A percentile compares a stretch with the other conserved stretches of the same genome.
These are phyloP conservation scores for Xestia c-nigrum DNA, from an alignment of 2,888 invertebrate genomes.

Conservation along the genomic window DNA sequence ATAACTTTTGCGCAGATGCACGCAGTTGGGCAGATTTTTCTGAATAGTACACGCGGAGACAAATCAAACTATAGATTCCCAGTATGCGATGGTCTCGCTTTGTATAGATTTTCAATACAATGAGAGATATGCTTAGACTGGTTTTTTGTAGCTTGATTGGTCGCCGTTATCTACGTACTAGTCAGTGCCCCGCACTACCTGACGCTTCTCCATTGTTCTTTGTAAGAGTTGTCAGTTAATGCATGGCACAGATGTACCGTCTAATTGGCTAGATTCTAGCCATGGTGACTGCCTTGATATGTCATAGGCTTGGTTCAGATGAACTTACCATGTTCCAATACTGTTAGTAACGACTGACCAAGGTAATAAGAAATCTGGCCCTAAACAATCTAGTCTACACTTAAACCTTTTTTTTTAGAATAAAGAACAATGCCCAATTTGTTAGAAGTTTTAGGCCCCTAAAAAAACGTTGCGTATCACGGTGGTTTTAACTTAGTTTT, in stretches of 20 bases:
- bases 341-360: neutral
- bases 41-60: neutral
- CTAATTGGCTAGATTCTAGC: slow-evolving; percentile 4
- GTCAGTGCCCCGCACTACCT: neutral
- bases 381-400: neutral
- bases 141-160: neutral
- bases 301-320: slow-evolving; percentile 18
- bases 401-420: no score
- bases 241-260: neutral
- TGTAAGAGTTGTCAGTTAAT: neutral
- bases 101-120: neutral
- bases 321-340: neutral
- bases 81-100: neutral
- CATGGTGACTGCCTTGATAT: slow-evolving; percentile 20
- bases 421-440: no score
- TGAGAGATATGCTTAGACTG: neutral
- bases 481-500: no score
- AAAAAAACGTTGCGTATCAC: no score
- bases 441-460: no score
- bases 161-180: neutral
- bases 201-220: neutral
- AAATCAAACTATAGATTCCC: neutral
- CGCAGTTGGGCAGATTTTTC: slow-evolving; percentile 38
- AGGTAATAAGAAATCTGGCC: neutral
- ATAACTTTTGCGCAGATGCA: slow-evolving; percentile 47